A percentile compares a stretch with the other conserved stretches of the same genome.
phyloP scores from a whole-genome alignment of 2,888 invertebrate genomes.

The Odontocerum albicorne region DNA sequence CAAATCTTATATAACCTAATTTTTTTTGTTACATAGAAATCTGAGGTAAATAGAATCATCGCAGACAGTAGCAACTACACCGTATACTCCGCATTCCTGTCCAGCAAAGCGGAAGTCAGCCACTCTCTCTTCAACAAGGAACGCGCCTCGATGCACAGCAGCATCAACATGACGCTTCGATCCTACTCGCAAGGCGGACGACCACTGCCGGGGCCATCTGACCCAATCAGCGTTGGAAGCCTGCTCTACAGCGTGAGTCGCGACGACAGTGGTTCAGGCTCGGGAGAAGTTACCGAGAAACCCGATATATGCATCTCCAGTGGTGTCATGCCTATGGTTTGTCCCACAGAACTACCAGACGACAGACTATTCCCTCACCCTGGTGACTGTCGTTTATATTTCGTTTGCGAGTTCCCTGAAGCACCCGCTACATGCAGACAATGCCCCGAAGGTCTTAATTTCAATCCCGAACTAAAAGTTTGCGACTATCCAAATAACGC shows the following conservation, averaged over 20 bases:
- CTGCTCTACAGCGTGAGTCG: too few species aligned
- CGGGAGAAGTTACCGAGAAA: too few species aligned
- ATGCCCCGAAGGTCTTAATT: conserved; percentile 41
- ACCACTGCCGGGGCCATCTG: too few species aligned
- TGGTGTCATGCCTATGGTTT: conserved; percentile 39
- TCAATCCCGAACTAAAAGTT: conserved; percentile 40
- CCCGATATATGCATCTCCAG: too few species aligned
- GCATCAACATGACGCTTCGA: conserved; percentile 59
- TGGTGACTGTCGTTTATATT: conserved; percentile 42
- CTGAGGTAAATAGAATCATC: conserved; percentile 59
- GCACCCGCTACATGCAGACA: conserved; percentile 40
- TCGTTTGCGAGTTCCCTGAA: conserved; percentile 39
- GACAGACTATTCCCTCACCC: conserved; percentile 41
- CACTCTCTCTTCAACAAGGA: conserved; percentile 61
- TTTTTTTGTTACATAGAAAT: conserved; percentile 51
- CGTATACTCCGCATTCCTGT: conserved; percentile 66
- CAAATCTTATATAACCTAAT: too few species aligned
- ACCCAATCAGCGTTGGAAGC: too few species aligned
- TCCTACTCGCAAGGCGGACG: too few species aligned
- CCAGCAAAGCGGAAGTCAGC: conserved; percentile 61
- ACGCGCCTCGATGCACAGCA: conserved; percentile 64
- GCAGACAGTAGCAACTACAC: conserved; percentile 59
- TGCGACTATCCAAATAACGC: conserved; percentile 40
- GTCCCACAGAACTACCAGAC: conserved; percentile 28
- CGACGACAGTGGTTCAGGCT: too few species aligned